phyloP scores from a whole-genome alignment of 2,113 vertebrate genomes.

The Talpa occidentalis region DNA sequence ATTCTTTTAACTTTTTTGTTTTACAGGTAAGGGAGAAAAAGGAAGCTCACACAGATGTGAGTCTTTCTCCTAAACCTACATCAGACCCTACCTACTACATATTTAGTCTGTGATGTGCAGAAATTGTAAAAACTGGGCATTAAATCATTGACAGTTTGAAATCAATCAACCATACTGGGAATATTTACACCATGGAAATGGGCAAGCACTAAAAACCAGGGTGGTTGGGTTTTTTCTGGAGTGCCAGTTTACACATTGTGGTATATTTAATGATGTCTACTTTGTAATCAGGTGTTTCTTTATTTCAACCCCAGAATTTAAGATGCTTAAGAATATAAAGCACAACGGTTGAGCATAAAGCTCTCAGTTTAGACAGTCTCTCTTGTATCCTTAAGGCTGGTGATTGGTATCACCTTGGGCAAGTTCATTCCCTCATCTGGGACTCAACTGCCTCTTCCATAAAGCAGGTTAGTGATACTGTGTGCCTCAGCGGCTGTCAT shows the following conservation, averaged over 20 bases:
- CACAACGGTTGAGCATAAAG: not conserved
- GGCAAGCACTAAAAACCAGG: not conserved
- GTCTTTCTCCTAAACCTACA: not conserved
- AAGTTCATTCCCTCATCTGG: not conserved
- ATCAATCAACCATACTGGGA: not conserved
- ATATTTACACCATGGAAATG: constrained; percentile 23
- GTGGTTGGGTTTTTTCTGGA: not conserved
- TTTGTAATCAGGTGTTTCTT: not conserved
- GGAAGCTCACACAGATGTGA: not conserved
- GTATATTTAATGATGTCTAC: not conserved
- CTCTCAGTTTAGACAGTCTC: not conserved
- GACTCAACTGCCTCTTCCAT: not conserved
- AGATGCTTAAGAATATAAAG: not conserved
- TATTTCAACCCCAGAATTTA: not conserved
- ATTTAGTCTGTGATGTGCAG: not conserved
- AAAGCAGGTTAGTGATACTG: not conserved
- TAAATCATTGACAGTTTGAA: not conserved
- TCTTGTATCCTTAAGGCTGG: not conserved
- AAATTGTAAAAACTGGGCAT: not conserved
- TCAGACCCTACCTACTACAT: not conserved
- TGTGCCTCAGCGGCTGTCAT: no score
- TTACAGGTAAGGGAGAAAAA: not conserved
- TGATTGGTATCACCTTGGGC: not conserved
- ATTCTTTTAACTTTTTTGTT: constrained; percentile 21
- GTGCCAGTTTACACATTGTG: not conserved